Percentiles rank a stretch among this genome's conserved stretches.
phyloP scores from a whole-genome alignment of 2,888 invertebrate species.

The Amblyjoppa proteus region DNA sequence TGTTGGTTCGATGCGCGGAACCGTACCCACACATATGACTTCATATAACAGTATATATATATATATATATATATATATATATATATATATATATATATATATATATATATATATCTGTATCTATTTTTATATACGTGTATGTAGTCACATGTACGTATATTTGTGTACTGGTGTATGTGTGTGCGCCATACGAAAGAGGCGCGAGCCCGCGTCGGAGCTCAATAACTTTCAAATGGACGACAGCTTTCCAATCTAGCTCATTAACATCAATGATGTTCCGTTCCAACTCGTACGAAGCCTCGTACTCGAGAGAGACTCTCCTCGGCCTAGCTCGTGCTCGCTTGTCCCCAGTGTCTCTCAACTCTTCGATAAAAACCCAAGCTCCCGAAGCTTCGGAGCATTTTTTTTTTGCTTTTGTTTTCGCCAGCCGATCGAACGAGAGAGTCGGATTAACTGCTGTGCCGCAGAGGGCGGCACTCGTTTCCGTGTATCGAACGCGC shows the following conservation, averaged over 20 bases:
- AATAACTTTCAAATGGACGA: conserved; percentile 79
- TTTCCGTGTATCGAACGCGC: conserved; percentile 9
- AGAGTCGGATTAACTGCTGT: not conserved
- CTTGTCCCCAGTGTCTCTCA: conserved; percentile 52
- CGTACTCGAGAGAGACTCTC: conserved; percentile 35
- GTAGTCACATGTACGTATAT: not conserved
- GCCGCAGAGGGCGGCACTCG: not conserved
- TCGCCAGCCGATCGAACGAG: not conserved
- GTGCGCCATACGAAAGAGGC: conserved; percentile 55
- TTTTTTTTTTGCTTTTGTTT: not conserved
- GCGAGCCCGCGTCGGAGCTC: conserved; percentile 66
- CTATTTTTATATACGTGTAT: not conserved
- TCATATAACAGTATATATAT: not conserved
- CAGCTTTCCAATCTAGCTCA: conserved; percentile 82
- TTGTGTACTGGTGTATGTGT: conserved; percentile 9
- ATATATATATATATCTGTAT: not conserved
- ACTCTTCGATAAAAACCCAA: conserved; percentile 22
- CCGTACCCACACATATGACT: not conserved
- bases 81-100: not conserved
- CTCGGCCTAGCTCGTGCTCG: conserved; percentile 35
- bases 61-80: not conserved
- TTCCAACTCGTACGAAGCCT: conserved; percentile 52
- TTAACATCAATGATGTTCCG: conserved; percentile 80
- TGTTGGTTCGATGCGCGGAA: conserved; percentile 29
- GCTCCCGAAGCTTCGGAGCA: not conserved